Percentiles rank a stretch among this genome's conserved stretches.
Evolutionary conservation across 2,797 vertebrate genomes (phyloP).

Genomic region (Tympanoctomys barrerae): DNA sequence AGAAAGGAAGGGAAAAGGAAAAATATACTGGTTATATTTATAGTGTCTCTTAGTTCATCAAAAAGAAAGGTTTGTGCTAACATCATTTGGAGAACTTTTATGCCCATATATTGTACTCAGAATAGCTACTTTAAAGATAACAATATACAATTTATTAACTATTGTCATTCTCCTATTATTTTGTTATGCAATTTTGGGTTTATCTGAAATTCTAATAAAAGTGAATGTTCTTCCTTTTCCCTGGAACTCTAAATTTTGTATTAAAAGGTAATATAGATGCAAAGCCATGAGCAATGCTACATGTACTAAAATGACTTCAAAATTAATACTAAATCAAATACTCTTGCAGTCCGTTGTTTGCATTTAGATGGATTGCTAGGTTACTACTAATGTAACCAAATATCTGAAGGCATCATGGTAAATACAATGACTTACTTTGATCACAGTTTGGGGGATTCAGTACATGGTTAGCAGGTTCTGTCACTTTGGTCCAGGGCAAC

Average conservation of each 20-base stretch:
- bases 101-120: not conserved
- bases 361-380: not conserved
- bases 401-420: not conserved
- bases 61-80: not conserved
- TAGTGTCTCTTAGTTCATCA: not conserved
- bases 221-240: not conserved
- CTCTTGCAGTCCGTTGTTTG: not conserved
- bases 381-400: not conserved
- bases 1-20: not conserved
- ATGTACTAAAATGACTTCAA: not conserved
- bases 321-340: not conserved
- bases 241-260: not conserved
- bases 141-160: not conserved
- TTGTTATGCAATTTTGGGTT: not conserved
- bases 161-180: not conserved
- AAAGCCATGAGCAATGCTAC: not conserved
- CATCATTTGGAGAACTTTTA: not conserved
- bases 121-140: not conserved
- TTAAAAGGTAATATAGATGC: not conserved
- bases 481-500: not conserved
- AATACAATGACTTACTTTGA: not conserved
- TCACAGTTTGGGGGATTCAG: not conserved
- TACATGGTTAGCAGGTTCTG: not conserved
- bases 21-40: not conserved
- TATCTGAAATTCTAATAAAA: constrained; percentile 32